phyloP scores from a whole-genome alignment of 2,113 vertebrate species.

The Alethe diademata region DNA sequence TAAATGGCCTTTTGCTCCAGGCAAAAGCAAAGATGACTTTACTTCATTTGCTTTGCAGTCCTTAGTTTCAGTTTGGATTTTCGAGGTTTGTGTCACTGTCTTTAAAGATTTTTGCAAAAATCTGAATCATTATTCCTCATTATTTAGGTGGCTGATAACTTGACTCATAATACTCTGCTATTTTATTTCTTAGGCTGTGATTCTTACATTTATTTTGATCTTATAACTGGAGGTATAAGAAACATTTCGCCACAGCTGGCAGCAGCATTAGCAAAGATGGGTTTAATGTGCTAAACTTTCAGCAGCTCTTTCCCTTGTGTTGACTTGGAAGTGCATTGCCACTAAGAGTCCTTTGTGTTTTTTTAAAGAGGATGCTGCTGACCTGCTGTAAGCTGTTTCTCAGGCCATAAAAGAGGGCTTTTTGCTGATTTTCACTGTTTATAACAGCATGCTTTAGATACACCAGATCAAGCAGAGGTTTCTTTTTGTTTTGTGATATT shows the following conservation, averaged over 20 bases:
- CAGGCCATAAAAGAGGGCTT: neutral
- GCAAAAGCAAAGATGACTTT: neutral
- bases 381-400: neutral
- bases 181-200: neutral
- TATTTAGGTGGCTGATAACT: neutral
- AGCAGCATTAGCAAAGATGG: neutral
- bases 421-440: neutral
- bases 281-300: neutral
- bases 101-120: neutral
- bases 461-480: neutral
- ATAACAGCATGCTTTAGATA: neutral
- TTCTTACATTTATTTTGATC: neutral
- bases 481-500: neutral
- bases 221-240: neutral
- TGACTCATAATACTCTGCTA: neutral
- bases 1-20: neutral
- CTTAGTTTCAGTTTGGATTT: neutral
- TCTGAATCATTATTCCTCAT: fast-evolving
- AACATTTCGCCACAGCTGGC: neutral
- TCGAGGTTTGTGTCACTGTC: neutral
- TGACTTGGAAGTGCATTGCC: neutral
- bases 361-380: neutral
- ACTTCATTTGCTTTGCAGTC: neutral
- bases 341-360: neutral
- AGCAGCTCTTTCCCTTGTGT: neutral